Base-by-base conservation (phyloP, 2,888 invertebrate species). In the Dynastes grantii region DNA sequence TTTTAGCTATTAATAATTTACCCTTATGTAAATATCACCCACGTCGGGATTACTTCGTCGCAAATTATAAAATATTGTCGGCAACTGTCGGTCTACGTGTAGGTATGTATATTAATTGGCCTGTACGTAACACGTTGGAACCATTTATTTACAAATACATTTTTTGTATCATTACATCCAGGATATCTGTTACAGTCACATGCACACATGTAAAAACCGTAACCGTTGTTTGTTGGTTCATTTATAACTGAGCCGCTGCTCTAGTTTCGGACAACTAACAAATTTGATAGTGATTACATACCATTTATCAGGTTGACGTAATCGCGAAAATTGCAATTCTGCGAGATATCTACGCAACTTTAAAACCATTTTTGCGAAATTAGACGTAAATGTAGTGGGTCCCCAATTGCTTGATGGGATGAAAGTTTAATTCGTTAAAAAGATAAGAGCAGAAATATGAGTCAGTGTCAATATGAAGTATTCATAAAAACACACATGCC, bases 251-350 rank as follows among this genome's bases (percentile, higher is more conserved):
- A 40, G 58, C 22, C 58, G 2, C 73, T 75, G 73, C 27, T 75
- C 73, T 75, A 75, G 73, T 75, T 75, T 75, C 61, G 61, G 61
- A 61, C 73, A 75, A 75, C 73, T 61, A 75, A 75, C 73, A 75
- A 75, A 75, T 75, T 75, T 61, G 73, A 75, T 75, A 61, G 61
- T 55, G 40, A 75, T 75, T 75, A 75, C 73, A 63, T 55, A 61
- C 73, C 61, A 61, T 75, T 75, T 61, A 75, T 75, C 73, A 61
- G 45, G 22, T 40, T 49, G 73, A 63, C 58, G 58, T 73, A 73
- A 73, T 73, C 58, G 32, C 73, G 53, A 53, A 53, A n/a, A 70
- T 29, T 67, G 67, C 40, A 13, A 70, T 51, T 53, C 73, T 22
- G 40, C 16, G 51, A 73, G 55, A 73, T 58, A 73, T 58, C 29